Base-by-base conservation (phyloP, 2,888 invertebrate genomes). In the Epinotia nisella region DNA sequence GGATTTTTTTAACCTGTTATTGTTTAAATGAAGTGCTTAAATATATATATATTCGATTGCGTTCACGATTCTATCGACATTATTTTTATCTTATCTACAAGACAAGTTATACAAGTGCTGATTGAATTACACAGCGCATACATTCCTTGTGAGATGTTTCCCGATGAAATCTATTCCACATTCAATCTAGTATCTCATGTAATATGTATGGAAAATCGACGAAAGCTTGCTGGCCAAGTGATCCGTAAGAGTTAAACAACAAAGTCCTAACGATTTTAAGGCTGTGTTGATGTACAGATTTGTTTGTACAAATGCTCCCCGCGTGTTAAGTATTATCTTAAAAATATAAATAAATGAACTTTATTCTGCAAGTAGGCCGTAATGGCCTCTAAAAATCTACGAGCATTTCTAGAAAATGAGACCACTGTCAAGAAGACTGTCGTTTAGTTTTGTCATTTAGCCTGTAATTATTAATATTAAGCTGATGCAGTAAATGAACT, bases 181-280 rank as follows among this genome's bases (percentile, higher is more conserved):
- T 39, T 59, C 59, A 39, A 59, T 59, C 17, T 9, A 29, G 4
- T 17, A n/a, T 56, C 39, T 59, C 39, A 59, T 59, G 59, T 39
- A 59, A 59, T 59, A 59, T 59, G 59, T 39, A 39, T 59, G 35
- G 3, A 35, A 59, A 15, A 59, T n/a, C 3, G 59, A 11, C 17
- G 59, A 39, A 59, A 35, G 35, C 35, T 49, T n/a, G n/a, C 59
- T 11, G 17, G 35, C 59, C 10, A 11, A 39, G n/a, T 13, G 59
- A 39, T 17, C 35, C 24, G 29, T 19, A 59, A 17, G 2, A 39
- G 11, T 11, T 2, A 3, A 59, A n/a, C 1, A 59, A 59, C 39
- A 17, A 17, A 35, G 3, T 39, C 35, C 11, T 59, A 39, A 39
- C 5, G 59, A 17, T 17, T 11, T 11, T 39, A 59, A 59, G 29